Conservation (phyloP, 2,888 invertebrate genomes). For the Tridacna crocea region DNA sequence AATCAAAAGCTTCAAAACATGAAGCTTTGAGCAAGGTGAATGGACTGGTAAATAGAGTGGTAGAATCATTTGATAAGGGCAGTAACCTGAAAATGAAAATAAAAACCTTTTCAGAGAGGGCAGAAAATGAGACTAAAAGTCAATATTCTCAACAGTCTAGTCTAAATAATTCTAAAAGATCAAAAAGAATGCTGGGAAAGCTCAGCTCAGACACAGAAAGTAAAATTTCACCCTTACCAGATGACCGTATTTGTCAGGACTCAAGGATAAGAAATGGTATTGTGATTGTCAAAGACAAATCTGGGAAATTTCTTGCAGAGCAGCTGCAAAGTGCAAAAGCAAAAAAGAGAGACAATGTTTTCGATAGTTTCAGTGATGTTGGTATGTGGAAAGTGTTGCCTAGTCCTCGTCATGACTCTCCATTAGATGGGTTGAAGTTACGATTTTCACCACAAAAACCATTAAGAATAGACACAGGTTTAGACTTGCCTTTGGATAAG, state of each 20-base stretch:
- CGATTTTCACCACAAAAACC: slow-evolving; percentile 60
- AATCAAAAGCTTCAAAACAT: slow-evolving; percentile 6
- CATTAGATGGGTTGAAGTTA: slow-evolving; percentile 47
- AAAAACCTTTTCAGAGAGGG: slow-evolving; percentile 36
- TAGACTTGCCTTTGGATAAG: slow-evolving; percentile 44
- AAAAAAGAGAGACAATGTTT: slow-evolving; percentile 53
- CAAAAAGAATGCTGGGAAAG: neutral
- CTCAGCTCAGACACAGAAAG: slow-evolving; percentile 11
- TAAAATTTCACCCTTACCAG: neutral
- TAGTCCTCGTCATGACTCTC: slow-evolving; percentile 55
- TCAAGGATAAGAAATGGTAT: slow-evolving; percentile 51
- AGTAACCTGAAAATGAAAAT: slow-evolving; percentile 48
- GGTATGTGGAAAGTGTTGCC: slow-evolving; percentile 60
- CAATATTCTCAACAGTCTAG: slow-evolving; percentile 16
- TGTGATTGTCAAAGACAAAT: slow-evolving; percentile 57
- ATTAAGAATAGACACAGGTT: slow-evolving; percentile 40
- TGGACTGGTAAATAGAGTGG: slow-evolving; percentile 30
- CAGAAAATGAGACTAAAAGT: neutral
- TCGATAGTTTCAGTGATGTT: slow-evolving; percentile 54
- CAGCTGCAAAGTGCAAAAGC: slow-evolving; percentile 33
- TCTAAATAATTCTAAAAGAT: neutral
- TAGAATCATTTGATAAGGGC: slow-evolving; percentile 36
- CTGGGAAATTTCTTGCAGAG: slow-evolving; percentile 51
- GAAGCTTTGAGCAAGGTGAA: neutral
- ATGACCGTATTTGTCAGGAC: neutral